phyloP scores from a whole-genome alignment of 2,888 invertebrate species.

The Camponotus fellah region DNA sequence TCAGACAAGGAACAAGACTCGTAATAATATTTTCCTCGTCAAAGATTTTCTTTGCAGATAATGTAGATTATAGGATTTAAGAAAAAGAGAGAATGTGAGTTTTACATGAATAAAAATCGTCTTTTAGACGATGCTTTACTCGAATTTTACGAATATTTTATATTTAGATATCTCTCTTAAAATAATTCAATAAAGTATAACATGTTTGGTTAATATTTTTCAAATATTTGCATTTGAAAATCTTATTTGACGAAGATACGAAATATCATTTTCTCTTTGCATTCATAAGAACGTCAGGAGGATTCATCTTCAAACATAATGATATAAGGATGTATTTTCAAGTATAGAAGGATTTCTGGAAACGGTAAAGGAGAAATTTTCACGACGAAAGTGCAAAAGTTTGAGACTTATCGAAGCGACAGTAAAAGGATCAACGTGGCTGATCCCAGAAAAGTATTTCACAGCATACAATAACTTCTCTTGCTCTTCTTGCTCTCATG shows the following conservation, averaged over 20 bases:
- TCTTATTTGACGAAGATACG: not conserved
- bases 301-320: not conserved
- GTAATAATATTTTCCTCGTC: not conserved
- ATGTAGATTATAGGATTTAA: not conserved
- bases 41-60: not conserved
- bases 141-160: not conserved
- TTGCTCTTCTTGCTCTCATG: constrained; percentile 28
- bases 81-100: not conserved
- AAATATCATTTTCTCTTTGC: not conserved
- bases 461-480: constrained; percentile 44
- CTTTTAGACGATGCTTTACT: not conserved
- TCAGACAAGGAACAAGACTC: not conserved
- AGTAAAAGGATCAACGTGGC: constrained; percentile 51
- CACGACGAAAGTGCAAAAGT: constrained; percentile 48
- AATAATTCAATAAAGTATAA: not conserved
- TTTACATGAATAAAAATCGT: not conserved
- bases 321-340: constrained; percentile 12
- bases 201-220: not conserved
- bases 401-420: constrained; percentile 49
- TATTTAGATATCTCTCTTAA: not conserved
- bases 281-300: not conserved
- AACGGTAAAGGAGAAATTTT: constrained; percentile 34
- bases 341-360: constrained; percentile 16
- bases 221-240: not conserved
- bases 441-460: constrained; percentile 51